Evolutionary conservation across 2,888 invertebrate species (phyloP), one percentile per base, ranked within the genome.

Genomic region (Holacanthella duospinosa): DNA sequence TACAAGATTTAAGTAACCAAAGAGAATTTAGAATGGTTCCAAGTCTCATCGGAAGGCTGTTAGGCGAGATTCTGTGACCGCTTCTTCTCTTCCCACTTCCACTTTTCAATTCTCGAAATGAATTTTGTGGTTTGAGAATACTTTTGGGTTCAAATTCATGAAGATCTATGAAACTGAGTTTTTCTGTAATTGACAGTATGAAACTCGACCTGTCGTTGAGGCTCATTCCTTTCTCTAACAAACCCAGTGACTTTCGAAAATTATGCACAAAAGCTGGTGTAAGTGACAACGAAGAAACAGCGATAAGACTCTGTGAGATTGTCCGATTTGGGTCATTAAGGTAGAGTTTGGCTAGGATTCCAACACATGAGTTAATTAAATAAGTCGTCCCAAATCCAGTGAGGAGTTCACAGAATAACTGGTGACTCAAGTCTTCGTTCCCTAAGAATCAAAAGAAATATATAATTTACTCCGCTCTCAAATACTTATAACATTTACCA

Each of bases 151-250:
- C 66, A 26, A 66, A 66, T 59, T 66, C 66, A 28, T 66, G 66
- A 12, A 73, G 63, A 59, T 73, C 73, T 55, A 73, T 73, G 57
- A 68, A 73, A 56, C 68, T 70, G 24, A 73, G 57, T 61, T 73
- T 73, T 60, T 73, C 73, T 2, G 73, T 70, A 16, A 73, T 73
- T 19, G 69, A 68, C 55, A 71, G 63, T 16, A 73, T 64, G 62
- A 73, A 73, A 61, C 71, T 71, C 16, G 73, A 73, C 28, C 73
- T 63, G 60, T 73, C 73, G 61, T 71, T 73, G 1, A 71, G 66
- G 59, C 73, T 71, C 61, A 71, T 64, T 26, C 65, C 68, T 27
- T 66, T 59, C 56, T 73, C 71, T 44, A 73, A 59, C 2, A 70
- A 66, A 26, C 64, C 64, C 28, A 73, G 67, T 9, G 73, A 68